A percentile compares a stretch with the other conserved stretches of the same genome.
Conservation (phyloP, 1,140 invertebrate species). For the Zophobas morio region DNA sequence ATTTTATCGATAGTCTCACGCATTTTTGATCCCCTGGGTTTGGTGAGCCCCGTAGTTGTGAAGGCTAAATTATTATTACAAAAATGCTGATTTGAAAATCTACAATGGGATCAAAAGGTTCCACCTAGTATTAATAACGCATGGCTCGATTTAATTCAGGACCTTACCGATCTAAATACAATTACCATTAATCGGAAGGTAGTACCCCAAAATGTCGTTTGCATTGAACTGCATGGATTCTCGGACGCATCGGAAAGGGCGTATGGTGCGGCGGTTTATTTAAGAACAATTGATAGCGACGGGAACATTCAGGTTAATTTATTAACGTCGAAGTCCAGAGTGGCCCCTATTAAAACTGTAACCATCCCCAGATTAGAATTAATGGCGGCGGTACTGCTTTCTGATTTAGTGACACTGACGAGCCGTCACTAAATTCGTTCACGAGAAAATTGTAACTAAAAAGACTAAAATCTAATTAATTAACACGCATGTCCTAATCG, state of each 20-base stretch:
- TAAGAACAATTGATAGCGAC: constrained; percentile 24
- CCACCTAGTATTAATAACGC: constrained; percentile 5
- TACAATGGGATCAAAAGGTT: constrained; percentile 62
- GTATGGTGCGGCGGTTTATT: constrained; percentile 61
- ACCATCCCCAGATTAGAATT: constrained; percentile 48
- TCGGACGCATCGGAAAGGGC: constrained; percentile 59
- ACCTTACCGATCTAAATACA: constrained; percentile 43
- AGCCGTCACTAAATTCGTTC: too few species aligned
- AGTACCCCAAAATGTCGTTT: not conserved
- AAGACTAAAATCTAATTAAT: too few species aligned
- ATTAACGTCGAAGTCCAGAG: constrained; percentile 52
- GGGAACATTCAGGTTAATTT: constrained; percentile 50
- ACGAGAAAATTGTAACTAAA: too few species aligned
- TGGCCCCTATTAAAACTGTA: constrained; percentile 53
- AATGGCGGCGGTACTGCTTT: constrained; percentile 55
- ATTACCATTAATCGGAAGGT: constrained; percentile 50
- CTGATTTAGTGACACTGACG: constrained; percentile 44
- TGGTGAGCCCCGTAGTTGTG: constrained; percentile 58
- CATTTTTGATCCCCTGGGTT: constrained; percentile 65
- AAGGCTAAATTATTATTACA: constrained; percentile 60
- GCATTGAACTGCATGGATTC: constrained; percentile 59
- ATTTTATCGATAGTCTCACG: constrained; percentile 30
- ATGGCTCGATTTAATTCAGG: not conserved
- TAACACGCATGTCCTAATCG: too few species aligned
- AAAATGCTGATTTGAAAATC: constrained; percentile 58